These are phyloP conservation scores for Chymomyza amoena DNA, from an alignment of 2,888 invertebrate species.

Conservation along the genomic window DNA sequence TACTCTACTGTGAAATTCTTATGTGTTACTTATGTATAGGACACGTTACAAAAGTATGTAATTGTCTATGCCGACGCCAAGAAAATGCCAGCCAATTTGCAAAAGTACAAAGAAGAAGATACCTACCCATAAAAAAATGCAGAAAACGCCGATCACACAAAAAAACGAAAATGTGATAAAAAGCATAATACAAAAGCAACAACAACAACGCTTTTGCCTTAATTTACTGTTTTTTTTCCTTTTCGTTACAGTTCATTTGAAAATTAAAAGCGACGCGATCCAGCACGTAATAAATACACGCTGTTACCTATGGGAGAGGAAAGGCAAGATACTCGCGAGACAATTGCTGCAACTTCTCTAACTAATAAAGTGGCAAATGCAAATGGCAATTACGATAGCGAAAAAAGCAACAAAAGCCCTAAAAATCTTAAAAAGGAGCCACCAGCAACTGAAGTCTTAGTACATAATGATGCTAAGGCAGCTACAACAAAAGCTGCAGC, in stretches of 20 bases:
- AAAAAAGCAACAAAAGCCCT: neutral
- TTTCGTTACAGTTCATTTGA: slow-evolving; percentile 44
- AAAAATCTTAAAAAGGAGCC: neutral
- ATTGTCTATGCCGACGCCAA: neutral
- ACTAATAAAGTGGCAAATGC: slow-evolving; percentile 29
- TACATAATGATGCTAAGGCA: neutral
- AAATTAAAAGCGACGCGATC: slow-evolving; percentile 30
- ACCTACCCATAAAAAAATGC: neutral
- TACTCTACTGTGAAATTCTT: no score
- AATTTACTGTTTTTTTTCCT: slow-evolving; percentile 1
- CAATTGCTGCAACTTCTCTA: slow-evolving; percentile 58
- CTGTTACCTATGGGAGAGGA: slow-evolving; percentile 70
- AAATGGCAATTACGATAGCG: slow-evolving; percentile 17
- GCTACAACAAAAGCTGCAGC: slow-evolving; percentile 7
- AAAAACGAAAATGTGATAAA: slow-evolving; percentile 5
- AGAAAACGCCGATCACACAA: neutral
- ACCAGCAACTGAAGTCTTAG: neutral
- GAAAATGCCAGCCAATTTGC: neutral
- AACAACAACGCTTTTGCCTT: neutral
- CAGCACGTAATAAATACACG: slow-evolving; percentile 32
- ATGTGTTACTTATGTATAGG: no score
- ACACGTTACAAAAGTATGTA: neutral
- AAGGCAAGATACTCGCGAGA: slow-evolving; percentile 53
- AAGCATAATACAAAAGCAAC: neutral
- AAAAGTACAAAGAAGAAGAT: neutral